A percentile compares a stretch with the other conserved stretches of the same genome.
Evolutionary conservation across 2,888 invertebrate species (phyloP).

Genomic region (Alloscopus bannaensis): DNA sequence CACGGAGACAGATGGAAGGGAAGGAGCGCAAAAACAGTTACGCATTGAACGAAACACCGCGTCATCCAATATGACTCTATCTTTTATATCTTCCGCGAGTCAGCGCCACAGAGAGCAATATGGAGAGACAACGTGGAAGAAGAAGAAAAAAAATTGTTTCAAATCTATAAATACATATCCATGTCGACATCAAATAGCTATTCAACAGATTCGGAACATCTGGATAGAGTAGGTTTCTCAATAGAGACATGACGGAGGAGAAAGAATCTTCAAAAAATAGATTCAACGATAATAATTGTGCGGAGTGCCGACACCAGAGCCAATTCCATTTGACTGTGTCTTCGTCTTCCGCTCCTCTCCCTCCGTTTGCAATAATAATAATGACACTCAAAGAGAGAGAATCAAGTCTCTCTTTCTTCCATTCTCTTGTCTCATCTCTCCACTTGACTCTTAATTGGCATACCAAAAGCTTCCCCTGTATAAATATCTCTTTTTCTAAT

Average conservation of each 20-base stretch:
- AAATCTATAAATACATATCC: slow-evolving; percentile 73
- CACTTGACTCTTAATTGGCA: slow-evolving; percentile 74
- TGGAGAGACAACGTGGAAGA: slow-evolving; percentile 24
- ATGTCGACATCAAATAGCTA: slow-evolving; percentile 72
- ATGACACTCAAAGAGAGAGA: not conserved
- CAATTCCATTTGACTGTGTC: slow-evolving; percentile 29
- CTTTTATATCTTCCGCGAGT: too few relatives aligned
- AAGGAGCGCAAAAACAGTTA: slow-evolving; percentile 7
- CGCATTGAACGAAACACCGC: too few relatives aligned
- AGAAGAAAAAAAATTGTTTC: slow-evolving; percentile 68
- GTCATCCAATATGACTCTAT: too few relatives aligned
- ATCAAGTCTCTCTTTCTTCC: slow-evolving; percentile 24
- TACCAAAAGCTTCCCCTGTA: slow-evolving; percentile 71
- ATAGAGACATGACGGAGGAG: not conserved
- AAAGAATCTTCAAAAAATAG: slow-evolving; percentile 18
- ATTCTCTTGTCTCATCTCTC: slow-evolving; percentile 54
- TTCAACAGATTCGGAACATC: slow-evolving; percentile 72
- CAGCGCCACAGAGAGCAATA: slow-evolving; percentile 37
- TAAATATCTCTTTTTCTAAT: slow-evolving; percentile 38
- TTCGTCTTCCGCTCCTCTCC: not conserved
- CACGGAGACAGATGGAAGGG: slow-evolving; percentile 52
- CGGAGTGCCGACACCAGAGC: slow-evolving; percentile 64
- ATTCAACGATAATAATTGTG: slow-evolving; percentile 62
- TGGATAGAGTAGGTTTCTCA: slow-evolving; percentile 67
- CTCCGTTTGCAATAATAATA: slow-evolving; percentile 1